Evolutionary conservation across 1,140 invertebrate genomes (phyloP), one percentile per base, ranked within the genome.

Genomic region (Scaptomyza montana): DNA sequence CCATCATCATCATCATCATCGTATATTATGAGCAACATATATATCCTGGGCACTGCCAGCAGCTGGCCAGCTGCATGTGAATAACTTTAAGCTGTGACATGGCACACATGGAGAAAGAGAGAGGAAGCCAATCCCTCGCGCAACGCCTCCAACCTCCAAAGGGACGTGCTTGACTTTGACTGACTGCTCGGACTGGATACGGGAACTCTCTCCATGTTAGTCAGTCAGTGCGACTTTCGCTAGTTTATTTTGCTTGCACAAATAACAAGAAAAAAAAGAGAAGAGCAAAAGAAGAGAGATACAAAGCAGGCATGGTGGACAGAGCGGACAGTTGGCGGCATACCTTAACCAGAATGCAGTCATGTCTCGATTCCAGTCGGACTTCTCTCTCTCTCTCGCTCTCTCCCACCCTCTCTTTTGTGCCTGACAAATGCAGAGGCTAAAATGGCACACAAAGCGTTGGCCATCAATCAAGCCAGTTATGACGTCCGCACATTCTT

Each of bases 61-160:
- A 6, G 30, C 56, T 59, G 56, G 13, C 28, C 28, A 30, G 28
- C 46, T 21, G 43, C 64, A 79, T 87, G 82, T 73, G 78, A 76
- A 82, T 87, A 87, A 82, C 78, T 82, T 87, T 89, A 89, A 87
- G 81, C 80, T 84, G 76, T 80, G 80, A 84, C 80, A 84, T 79
- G 80, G 39, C 72, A 74, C 72, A 74, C 67, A 74, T 69, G 67
- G 33, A 36, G 49, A 16, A 1, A n/a, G n/a, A n/a, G n/a, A n/a
- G n/a, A n/a, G n/a, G n/a, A n/a, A 16, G 16, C 16, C 16, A 16
- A 16, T 16, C 16, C 49, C 67, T 46, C 12, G 36, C 21, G 21
- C 21, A 25, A 25, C 36, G 2, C 36, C 36, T 39, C 3, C 39
- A 12, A n/a, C 12, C 39, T 43, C 21, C 21, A 57, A 73, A 64